These are phyloP conservation scores for Andrena dorsata DNA, from an alignment of 2,888 invertebrate species.

Conservation along the genomic window DNA sequence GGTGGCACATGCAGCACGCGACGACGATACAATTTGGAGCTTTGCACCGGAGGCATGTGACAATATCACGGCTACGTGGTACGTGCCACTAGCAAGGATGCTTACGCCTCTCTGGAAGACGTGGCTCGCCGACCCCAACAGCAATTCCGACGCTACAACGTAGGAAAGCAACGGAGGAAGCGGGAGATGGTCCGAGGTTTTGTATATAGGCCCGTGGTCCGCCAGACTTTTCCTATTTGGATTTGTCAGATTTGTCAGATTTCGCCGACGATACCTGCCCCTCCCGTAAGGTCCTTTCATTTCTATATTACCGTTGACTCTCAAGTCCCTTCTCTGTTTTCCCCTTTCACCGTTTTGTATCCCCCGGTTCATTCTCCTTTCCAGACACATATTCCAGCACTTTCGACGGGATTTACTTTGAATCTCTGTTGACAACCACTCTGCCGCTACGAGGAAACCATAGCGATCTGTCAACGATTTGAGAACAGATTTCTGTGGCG, in stretches of 20 bases:
- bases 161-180: background rate
- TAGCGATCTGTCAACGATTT: background rate
- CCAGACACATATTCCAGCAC: background rate
- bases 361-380: background rate
- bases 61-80: constrained; percentile 77
- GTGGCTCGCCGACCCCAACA: constrained; percentile 31
- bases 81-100: constrained; percentile 76
- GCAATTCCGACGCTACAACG: background rate
- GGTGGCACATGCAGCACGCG: constrained; percentile 73
- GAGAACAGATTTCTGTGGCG: background rate
- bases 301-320: constrained; percentile 36
- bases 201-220: constrained; percentile 56
- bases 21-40: constrained; percentile 82
- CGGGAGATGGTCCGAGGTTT: constrained; percentile 20
- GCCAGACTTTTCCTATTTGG: constrained; percentile 74
- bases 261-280: constrained; percentile 65
- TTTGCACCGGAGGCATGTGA: constrained; percentile 80
- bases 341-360: background rate
- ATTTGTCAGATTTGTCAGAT: constrained; percentile 80
- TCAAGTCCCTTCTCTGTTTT: constrained; percentile 1
- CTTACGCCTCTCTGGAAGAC: constrained; percentile 68
- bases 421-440: background rate
- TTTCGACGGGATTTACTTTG: background rate
- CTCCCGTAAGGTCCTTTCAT: constrained; percentile 20
- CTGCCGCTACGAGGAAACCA: background rate